Base-by-base conservation (phyloP, 1,140 invertebrate genomes). In the Trichonephila clavipes region DNA sequence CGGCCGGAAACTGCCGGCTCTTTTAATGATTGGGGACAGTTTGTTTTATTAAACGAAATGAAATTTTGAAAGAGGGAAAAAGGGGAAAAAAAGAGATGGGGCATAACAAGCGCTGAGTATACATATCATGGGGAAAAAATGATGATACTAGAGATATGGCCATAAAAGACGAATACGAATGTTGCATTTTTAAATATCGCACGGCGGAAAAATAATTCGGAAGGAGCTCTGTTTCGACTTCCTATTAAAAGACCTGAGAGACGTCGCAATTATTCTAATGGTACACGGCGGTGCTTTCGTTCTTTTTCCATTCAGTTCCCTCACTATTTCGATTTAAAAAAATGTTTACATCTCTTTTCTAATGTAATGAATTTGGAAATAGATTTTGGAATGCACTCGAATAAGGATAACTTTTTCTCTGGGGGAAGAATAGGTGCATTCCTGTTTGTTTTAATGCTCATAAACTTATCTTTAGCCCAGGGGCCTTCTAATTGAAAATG, bases 201-300 rank as follows among this genome's bases (percentile, higher is more conserved):
- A 16, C 7, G 28, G 28, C 14, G 28, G 72, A 28, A 40, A 77
- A 77, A 77, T 8, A 34, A 77, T 34, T 18, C 24, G 12, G 24
- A 34, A 5, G 72, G 16, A 64, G 16, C 44, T 24, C 10, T 51
- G 82, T 59, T 62, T 59, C 14, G 21, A 34, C 83, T 85, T 34
- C 72, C 87, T 88, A 88, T 88, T 88, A 88, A 88, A 88, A 69
- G 69, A 34, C 28, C 24, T 16, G 61, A 69, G 61, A 64, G 51
- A 69, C 16, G 28, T 61, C 18, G 89, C 89, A 90, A 90, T 90
- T 90, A 90, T 90, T 77, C 61, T 90, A 90, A 90, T 90, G 72
- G 89, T 12, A 19, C 28, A 28, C 51, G 51, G 10, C 51, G 51
- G 7, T 51, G 51, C 51, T 62, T 58, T 85, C 34, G 7, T 28